These are phyloP conservation scores for Drosophila pseudotakahashii DNA, from an alignment of 2,888 invertebrate genomes.

Conservation along the genomic window DNA sequence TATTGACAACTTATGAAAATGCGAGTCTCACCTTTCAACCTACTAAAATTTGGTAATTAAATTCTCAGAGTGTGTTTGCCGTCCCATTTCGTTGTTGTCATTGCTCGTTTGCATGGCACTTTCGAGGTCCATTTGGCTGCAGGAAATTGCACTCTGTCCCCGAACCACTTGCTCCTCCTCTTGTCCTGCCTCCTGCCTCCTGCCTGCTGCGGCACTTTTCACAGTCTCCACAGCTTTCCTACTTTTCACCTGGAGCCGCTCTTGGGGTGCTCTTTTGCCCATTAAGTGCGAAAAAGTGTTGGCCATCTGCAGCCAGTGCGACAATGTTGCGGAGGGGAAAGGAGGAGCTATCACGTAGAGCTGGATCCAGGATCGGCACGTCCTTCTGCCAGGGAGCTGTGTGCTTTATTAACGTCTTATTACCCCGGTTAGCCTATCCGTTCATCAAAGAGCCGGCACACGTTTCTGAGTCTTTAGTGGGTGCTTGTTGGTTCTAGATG, in stretches of 20 bases:
- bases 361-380: constrained; percentile 31
- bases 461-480: constrained; percentile 12
- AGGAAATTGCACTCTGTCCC: constrained; percentile 72
- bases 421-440: constrained; percentile 26
- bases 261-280: constrained; percentile 34
- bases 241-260: constrained; percentile 43
- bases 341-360: constrained; percentile 49
- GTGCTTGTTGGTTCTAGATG: neutral
- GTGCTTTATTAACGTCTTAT: constrained; percentile 68
- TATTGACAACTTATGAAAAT: neutral
- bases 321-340: constrained; percentile 31
- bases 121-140: constrained; percentile 67
- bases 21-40: neutral
- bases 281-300: constrained; percentile 74
- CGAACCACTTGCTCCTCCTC: constrained; percentile 13
- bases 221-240: neutral
- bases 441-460: constrained; percentile 28
- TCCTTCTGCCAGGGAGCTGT: constrained; percentile 18
- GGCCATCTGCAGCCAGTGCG: constrained; percentile 45
- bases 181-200: constrained; percentile 3
- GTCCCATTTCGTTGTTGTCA: constrained; percentile 7
- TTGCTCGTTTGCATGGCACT: constrained; percentile 60
- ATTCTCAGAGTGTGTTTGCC: constrained; percentile 31
- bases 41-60: constrained; percentile 13
- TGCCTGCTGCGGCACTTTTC: constrained; percentile 1